Evolutionary conservation across 2,888 invertebrate species (phyloP), one percentile per base, ranked within the genome.

Genomic region (Eupelmus urozonus): DNA sequence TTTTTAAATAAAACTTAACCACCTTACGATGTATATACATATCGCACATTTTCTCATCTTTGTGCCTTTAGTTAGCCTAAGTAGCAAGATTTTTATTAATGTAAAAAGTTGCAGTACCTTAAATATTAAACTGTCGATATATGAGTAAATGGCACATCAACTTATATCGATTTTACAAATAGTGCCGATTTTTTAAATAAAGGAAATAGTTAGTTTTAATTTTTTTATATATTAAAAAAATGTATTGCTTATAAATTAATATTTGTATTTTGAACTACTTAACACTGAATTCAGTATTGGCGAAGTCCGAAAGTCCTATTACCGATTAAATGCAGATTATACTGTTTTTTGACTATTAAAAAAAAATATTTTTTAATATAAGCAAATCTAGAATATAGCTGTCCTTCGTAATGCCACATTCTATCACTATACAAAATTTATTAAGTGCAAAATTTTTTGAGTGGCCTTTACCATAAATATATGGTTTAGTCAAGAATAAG

Each of bases 1-100:
- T 87, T 83, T 85, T 86, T 81, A 84, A 85, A 82, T 85, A 84
- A 86, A 86, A 87, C 85, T 85, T 86, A 85, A 82, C 81, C 85
- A 83, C 83, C 84, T 83, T 85, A 81, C 81, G 82, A 84, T 83
- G 82, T 85, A n/a, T n/a, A n/a, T n/a, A 85, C 84, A 83, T 86
- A 85, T 76, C 77, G 78, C 82, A 82, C 83, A 82, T 81, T 80
- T 70, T 63, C 69, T 78, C 71, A 76, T 77, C 78, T 80, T 81
- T 79, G 76, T 79, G 59, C 53, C 49, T 81, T 78, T 80, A 67
- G 29, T 67, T 81, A 76, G 13, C 18, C 71, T 81, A 82, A 81
- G 80, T 79, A 80, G 81, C 83, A 81, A 80, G 81, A 81, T 82
- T 79, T 34, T 76, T 55, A 71, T 75, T 79, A 78, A 70, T 82